Base-by-base conservation (phyloP, 1,140 invertebrate genomes). In the fruit fly (Drosophila melanogaster) region DNA sequence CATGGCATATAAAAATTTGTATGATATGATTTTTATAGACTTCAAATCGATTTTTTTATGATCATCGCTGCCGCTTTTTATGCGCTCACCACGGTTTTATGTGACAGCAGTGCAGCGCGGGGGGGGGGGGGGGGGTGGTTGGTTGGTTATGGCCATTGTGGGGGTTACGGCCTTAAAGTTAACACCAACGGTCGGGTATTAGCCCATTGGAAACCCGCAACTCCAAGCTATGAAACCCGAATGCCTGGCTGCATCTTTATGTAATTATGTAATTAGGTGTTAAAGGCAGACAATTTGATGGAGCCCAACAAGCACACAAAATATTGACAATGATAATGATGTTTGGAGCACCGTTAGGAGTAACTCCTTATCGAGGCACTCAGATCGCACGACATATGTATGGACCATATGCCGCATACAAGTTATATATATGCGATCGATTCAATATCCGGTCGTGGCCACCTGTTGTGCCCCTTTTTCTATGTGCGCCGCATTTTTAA, bases 21-120 rank as follows among this genome's bases (percentile, higher is more conserved):
- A 77, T 86, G 84, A 86, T 87, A 87, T 83, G 83, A 87, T 87
- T 87, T 86, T 87, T 87, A 87, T 87, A 69, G 83, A 83, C 83
- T 89, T 79, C 84, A 87, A 86, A 87, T 87, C 83, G 83, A 87
- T 89, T 70, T 89, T 86, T 87, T 87, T 87, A 87, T 30, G 83
- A 86, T 86, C 79, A 87, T 87, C 55, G 77, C 75, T 69, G 72
- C 53, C 24, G 66, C 57, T 56, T 89, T 86, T 89, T 83, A 89
- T 87, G 83, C 71, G 79, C 74, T 67, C 47, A 57, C 66, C 41
- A 44, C 70, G 77, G 84, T 47, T 87, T 87, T 87, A 87, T 87
- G 84, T 83, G 84, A 89, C 79, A 89, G 59, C 50, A 15, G 0
- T 10, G 55, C 19, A 10, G 46, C 17, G 41, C 53, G 10, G 66